These are phyloP conservation scores for Hemaris fuciformis DNA, from an alignment of 2,888 invertebrate species.

Conservation along the genomic window DNA sequence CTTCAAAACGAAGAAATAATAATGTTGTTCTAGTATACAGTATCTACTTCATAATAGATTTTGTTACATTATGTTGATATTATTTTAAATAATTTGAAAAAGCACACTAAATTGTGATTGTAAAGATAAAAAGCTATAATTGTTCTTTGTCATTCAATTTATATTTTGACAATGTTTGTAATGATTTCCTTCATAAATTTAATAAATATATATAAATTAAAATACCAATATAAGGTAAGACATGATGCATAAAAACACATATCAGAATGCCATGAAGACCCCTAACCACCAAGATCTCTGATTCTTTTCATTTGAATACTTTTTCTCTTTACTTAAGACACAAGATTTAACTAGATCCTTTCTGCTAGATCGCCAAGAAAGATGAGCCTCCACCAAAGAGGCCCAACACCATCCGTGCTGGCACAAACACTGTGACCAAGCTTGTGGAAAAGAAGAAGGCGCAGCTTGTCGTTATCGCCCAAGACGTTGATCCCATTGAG, in stretches of 20 bases:
- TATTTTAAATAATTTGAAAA: too few species aligned
- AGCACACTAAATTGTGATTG: too few species aligned
- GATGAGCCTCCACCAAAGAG: constrained; percentile 95
- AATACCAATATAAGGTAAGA: too few species aligned
- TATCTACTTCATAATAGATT: too few species aligned
- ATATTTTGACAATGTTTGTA: too few species aligned
- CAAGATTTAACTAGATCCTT: not conserved
- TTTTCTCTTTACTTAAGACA: not conserved
- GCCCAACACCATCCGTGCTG: constrained; percentile 92
- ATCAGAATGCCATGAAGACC: constrained; percentile 73
- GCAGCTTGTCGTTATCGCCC: constrained; percentile 98
- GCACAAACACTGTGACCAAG: constrained; percentile 95
- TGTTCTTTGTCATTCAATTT: too few species aligned
- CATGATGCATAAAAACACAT: constrained; percentile 66
- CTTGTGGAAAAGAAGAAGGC: constrained; percentile 99
- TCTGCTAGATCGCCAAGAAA: constrained; percentile 87
- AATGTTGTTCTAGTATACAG: too few species aligned
- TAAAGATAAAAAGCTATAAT: too few species aligned
- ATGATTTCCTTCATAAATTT: too few species aligned
- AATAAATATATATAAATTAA: too few species aligned
- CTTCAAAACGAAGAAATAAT: not conserved
- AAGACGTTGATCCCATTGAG: constrained; percentile 99
- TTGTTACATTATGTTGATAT: too few species aligned
- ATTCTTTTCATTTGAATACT: constrained; percentile 25
- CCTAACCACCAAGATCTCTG: constrained; percentile 79